Percentiles rank a stretch among this genome's conserved stretches.
These are phyloP conservation scores for Argya squamiceps DNA, from an alignment of 2,797 vertebrate species.

Conservation along the genomic window DNA sequence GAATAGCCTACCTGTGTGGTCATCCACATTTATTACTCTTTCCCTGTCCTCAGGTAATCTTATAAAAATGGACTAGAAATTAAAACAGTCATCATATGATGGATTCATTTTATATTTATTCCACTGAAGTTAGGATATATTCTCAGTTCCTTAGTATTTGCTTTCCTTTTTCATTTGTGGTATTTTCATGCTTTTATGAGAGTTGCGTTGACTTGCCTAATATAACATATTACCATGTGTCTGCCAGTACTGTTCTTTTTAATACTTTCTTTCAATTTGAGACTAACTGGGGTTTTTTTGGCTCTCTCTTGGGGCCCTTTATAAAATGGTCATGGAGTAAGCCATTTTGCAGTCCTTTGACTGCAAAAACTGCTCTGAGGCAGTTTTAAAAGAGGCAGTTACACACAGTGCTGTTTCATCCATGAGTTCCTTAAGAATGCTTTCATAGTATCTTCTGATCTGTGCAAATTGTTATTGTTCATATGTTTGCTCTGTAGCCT, in stretches of 20 bases:
- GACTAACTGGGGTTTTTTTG: not conserved
- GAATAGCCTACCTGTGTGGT: not conserved
- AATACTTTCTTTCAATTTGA: not conserved
- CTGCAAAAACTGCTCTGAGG: not conserved
- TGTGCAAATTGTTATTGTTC: not conserved
- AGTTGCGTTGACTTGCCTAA: not conserved
- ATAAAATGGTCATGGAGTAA: not conserved
- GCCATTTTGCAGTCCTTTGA: not conserved
- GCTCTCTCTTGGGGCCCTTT: not conserved
- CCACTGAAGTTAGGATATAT: not conserved
- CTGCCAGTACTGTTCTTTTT: not conserved
- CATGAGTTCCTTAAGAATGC: not conserved
- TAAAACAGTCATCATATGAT: not conserved
- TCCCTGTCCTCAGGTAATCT: not conserved
- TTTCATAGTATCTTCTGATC: not conserved
- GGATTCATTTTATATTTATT: not conserved
- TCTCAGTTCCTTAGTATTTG: not conserved
- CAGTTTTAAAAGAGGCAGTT: not conserved
- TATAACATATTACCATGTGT: not conserved
- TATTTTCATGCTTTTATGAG: not conserved
- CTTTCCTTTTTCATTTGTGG: not conserved
- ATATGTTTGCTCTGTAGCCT: not conserved
- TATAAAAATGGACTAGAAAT: not conserved
- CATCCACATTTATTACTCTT: not conserved
- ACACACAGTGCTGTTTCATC: not conserved